Evolutionary conservation across 1,140 invertebrate species (phyloP).

Genomic region (Plodia interpunctella): DNA sequence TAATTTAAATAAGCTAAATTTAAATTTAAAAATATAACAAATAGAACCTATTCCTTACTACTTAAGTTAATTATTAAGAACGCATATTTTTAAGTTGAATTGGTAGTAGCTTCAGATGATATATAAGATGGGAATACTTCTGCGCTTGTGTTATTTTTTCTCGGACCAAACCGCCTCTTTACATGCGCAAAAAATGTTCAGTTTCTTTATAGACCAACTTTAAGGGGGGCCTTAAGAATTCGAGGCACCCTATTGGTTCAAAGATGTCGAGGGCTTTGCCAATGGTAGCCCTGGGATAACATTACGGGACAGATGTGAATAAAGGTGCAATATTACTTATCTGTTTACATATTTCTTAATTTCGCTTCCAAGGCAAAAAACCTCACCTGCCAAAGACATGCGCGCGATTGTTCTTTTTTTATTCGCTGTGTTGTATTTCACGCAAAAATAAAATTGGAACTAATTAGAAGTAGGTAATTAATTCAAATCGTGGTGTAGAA

Average conservation of each 20-base stretch:
- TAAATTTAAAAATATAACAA: no score
- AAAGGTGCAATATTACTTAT: slow-evolving; percentile 55
- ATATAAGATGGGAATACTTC: neutral
- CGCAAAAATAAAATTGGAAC: no score
- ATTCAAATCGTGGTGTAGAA: no score
- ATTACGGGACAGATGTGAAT: slow-evolving; percentile 47
- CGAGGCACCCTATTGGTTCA: slow-evolving; percentile 42
- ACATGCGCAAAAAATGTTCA: neutral
- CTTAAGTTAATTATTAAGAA: no score
- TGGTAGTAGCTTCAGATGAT: no score
- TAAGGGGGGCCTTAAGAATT: slow-evolving; percentile 31
- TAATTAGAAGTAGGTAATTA: no score
- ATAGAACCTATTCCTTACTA: no score
- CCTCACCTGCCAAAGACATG: slow-evolving; percentile 29
- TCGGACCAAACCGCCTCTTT: neutral
- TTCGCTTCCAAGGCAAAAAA: slow-evolving; percentile 29
- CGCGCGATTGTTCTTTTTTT: neutral
- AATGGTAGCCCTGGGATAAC: slow-evolving; percentile 51
- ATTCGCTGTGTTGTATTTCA: no score
- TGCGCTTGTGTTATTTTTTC: neutral
- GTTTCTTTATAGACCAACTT: slow-evolving; percentile 13
- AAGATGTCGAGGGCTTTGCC: slow-evolving; percentile 32
- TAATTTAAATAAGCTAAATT: no score
- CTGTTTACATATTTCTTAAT: slow-evolving; percentile 39
- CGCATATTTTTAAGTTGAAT: no score